Percentiles rank a stretch among this genome's conserved stretches.
Conservation (phyloP, 2,113 vertebrate genomes). For the Pomatorhinus ruficollis region DNA sequence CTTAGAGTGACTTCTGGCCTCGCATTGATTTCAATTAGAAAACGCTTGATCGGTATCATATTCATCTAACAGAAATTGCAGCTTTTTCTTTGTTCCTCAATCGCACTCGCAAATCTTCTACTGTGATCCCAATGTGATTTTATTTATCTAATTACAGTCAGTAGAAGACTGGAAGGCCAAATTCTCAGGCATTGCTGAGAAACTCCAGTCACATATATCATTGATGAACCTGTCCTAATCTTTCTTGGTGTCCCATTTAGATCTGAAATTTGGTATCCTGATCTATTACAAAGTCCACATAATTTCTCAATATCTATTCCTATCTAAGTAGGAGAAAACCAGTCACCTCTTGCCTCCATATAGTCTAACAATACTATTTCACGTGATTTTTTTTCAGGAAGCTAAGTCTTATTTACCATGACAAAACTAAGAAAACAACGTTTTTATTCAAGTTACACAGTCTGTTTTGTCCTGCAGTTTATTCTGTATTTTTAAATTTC, state of each 20-base stretch:
- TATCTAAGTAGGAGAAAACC: not conserved
- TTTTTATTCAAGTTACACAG: not conserved
- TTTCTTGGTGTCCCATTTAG: not conserved
- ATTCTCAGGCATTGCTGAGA: not conserved
- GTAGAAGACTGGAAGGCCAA: not conserved
- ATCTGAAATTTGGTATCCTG: not conserved
- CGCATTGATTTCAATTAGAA: not conserved
- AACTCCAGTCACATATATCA: not conserved
- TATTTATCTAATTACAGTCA: not conserved
- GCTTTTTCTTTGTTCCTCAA: not conserved
- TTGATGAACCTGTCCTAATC: not conserved
- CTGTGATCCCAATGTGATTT: not conserved
- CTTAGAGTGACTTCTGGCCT: not conserved
- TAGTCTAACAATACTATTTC: not conserved
- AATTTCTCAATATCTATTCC: not conserved
- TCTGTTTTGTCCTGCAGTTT: not conserved
- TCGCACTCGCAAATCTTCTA: not conserved
- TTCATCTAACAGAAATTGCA: not conserved
- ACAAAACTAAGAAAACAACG: not conserved
- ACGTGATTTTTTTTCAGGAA: not conserved
- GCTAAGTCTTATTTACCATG: not conserved
- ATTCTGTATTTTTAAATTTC: not conserved
- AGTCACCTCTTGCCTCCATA: not conserved
- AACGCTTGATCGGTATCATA: not conserved
- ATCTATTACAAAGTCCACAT: not conserved